Evolutionary conservation across 2,888 invertebrate species (phyloP), one percentile per base, ranked within the genome.

Genomic region (Ornithoptera priamus): DNA sequence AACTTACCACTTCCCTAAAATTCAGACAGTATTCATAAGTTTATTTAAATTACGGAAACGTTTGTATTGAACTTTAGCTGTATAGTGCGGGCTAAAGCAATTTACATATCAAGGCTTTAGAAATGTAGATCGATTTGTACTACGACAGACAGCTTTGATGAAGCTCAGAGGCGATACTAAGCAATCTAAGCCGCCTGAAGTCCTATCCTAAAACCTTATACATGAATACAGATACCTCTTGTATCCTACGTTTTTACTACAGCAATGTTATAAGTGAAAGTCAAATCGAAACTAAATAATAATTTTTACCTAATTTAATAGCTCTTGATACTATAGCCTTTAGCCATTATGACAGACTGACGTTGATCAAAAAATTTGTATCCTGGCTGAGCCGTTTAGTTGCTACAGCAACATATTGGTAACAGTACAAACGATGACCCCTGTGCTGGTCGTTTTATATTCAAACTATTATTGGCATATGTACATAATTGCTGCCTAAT

Each of bases 91-190:
- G n/a, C 15, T 65, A 24, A 10, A n/a, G 4, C 30, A 60, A 36
- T 61, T 30, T 56, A 39, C 53, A 67, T 56, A 67, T 53, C 5
- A 39, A 61, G 50, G 60, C 66, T 66, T 66, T 36, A 20, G 53
- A 67, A 53, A 67, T 61, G 22, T 39, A 60, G 50, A 46, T 61
- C 50, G 61, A 53, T 36, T 67, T 53, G 22, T 50, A 53, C 36
- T 30, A 39, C 67, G 20, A 53, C 53, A 50, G 53, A 22, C 8
- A 39, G 53, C 66, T 60, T 39, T 61, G 46, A 20, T 53, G 20
- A 39, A 60, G 61, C 67, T 67, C 56, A 61, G 36, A 17, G 5
- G 61, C 53, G 20, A 50, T 67, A 20, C 61, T 53, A 53, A n/a
- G 18, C n/a, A 53, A 53, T 56, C 56, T 22, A 20, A 61, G 61